Evolutionary conservation across 2,113 vertebrate species (phyloP), one percentile per base, ranked within the genome.

Genomic region (Hystrix cristata): DNA sequence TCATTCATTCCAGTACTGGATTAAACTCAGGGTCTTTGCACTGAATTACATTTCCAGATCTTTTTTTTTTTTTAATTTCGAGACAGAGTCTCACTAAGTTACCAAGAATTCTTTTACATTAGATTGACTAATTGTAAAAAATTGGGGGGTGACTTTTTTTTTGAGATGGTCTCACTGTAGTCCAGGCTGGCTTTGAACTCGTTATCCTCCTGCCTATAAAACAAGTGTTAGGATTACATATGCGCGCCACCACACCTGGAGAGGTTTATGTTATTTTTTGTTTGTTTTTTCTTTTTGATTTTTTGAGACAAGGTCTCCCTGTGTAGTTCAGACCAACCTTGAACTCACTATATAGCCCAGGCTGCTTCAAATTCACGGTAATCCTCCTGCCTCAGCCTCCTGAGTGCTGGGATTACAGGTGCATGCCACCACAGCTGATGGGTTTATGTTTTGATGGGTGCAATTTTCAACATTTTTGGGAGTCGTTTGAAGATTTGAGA

Each of bases 401-500:
- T 15, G 15, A 57, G 5, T 57, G 55, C 55, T 57, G 55, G 55
- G 55, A 57, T 57, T 10, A 57, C 55, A 57, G 10, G 55, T 12
- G 55, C 10, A 15, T 57, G 15, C 55, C 55, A 57, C 55, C 55
- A 57, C 55, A 10, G 10, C 55, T 57, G 55, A 15, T 57, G 55
- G 74, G 51, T 79, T 55, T 15, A 31, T 55, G 34, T 67, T 96
- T 94, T 89, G 27, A 65, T 94, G 90, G 69, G 51, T 80, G 16
- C 43, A 57, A 1, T 90, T 80, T 59, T 83, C 19, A 81, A n/a
- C 90, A 94, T 93, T 57, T 94, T 94, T 94, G 64, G 57, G 46
- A 64, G n/a, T 89, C 94, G 34, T 84, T 31, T 72, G 86, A 95
- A 55, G 95, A 72, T 90, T 92, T 96, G 74, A 94, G 55, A 96